Conservation (phyloP, 2,888 invertebrate genomes). For the Dysmachus trigonus region DNA sequence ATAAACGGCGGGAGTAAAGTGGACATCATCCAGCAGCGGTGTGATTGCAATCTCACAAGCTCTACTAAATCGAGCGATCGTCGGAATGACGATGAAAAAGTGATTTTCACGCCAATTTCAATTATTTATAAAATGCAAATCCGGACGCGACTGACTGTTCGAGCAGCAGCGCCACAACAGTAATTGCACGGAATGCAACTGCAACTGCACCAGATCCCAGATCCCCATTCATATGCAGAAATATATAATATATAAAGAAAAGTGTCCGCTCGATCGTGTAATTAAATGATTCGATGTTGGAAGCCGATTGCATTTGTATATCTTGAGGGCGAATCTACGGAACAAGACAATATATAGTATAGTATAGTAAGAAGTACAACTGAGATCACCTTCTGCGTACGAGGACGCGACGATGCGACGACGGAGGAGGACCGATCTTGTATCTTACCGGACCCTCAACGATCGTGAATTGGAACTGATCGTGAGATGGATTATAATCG, state of each 20-base stretch:
- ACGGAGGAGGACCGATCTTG: neutral
- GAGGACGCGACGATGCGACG: neutral
- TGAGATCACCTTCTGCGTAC: slow-evolving; percentile 28
- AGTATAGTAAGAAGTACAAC: slow-evolving; percentile 6
- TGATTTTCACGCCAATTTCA: slow-evolving; percentile 7
- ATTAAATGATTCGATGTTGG: slow-evolving; percentile 20
- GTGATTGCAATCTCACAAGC: slow-evolving; percentile 1
- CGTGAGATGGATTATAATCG: slow-evolving; percentile 39
- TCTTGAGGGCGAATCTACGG: neutral
- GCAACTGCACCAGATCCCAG: neutral
- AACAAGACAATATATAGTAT: slow-evolving; percentile 11
- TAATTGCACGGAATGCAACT: neutral
- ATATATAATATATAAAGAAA: neutral
- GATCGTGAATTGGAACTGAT: slow-evolving; percentile 30
- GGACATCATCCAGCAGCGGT: slow-evolving; percentile 6
- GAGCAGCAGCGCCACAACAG: neutral
- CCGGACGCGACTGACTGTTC: neutral
- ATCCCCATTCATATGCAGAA: slow-evolving; percentile 23
- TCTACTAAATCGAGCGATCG: neutral
- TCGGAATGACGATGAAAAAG: neutral
- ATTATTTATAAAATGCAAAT: slow-evolving; percentile 35
- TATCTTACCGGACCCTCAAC: neutral
- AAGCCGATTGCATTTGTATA: slow-evolving; percentile 12
- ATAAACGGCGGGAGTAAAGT: neutral
- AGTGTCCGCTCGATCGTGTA: slow-evolving; percentile 21